Base-by-base conservation (phyloP, 35 echinoderm and acorn worm species). In the Ophiothrix spiculata region DNA sequence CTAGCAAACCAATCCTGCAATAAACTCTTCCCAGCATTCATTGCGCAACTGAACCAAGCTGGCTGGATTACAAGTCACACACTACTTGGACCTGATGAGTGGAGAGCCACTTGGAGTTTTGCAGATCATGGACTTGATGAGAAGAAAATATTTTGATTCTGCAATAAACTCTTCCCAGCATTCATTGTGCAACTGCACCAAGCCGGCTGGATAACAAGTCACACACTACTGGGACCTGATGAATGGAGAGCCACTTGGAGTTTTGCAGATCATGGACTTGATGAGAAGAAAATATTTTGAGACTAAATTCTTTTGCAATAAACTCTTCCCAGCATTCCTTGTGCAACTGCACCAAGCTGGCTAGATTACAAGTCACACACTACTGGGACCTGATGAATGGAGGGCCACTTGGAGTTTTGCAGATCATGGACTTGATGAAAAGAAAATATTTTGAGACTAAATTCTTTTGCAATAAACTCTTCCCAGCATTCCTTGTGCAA, bases 231-330 rank as follows among this genome's bases (percentile, higher is more conserved):
- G 38, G 83, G 91, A 37, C 73, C 87, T 0, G 90, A 97, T 84
- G 94, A 97, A 83, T 97, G 94, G 94, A 83, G 94, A 77, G 94
- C 94, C 10, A 83, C 77, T 54, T 97, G 94, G 94, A 89, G 75
- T 85, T n/a, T n/a, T n/a, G n/a, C n/a, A n/a, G 32, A 87, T 16
- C 17, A 56, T 33, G 94, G 94, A 37, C 49, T 97, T 0, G 78
- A 40, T 42, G 83, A 83, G 37, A 90, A 89, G 80, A 97, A 97
- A 81, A 49, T 73, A 0, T 95, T 85, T 56, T 94, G 39, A 89
- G n/a, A n/a, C n/a, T n/a, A n/a, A n/a, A n/a, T n/a, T n/a, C n/a
- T n/a, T n/a, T 13, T 86, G 86, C n/a, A 84, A 93, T 21, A 79
- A 87, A 40, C 84, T 93, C 74, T 97, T 93, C 85, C 90, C 94